These are phyloP conservation scores for Atherix ibis DNA, from an alignment of 2,888 invertebrate species.

Conservation along the genomic window DNA sequence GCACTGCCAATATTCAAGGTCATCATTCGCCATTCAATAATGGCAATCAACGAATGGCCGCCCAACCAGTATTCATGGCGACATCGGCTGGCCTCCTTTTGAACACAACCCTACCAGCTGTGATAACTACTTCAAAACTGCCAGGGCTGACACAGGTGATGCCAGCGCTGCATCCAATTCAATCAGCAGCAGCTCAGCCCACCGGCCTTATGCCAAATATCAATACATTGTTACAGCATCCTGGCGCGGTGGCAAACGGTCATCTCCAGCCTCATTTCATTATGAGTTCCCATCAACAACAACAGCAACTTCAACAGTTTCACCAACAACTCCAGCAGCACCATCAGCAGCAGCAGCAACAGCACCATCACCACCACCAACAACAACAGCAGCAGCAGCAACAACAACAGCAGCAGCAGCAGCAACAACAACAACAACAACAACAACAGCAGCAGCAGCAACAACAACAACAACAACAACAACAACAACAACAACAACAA, in stretches of 20 bases:
- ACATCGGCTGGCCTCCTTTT: slow-evolving; percentile 27
- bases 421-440: slow-evolving; percentile 5
- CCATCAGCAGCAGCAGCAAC: too few species aligned
- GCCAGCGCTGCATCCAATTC: slow-evolving; percentile 29
- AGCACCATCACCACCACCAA: too few species aligned
- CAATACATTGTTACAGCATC: slow-evolving; percentile 10
- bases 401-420: slow-evolving; percentile 5
- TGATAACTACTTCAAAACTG: slow-evolving; percentile 15
- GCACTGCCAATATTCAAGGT: slow-evolving; percentile 3
- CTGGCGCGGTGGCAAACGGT: too few species aligned
- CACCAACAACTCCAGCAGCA: slow-evolving; percentile 17
- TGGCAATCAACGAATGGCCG: slow-evolving; percentile 9
- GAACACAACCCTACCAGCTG: slow-evolving; percentile 28
- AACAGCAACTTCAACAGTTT: slow-evolving; percentile 16
- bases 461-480: too few species aligned
- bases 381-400: slow-evolving; percentile 14
- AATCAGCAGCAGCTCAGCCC: slow-evolving; percentile 11
- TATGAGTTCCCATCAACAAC: too few species aligned
- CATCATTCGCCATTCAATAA: slow-evolving; percentile 4
- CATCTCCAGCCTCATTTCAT: too few species aligned
- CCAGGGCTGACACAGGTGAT: slow-evolving; percentile 14
- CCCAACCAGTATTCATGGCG: slow-evolving; percentile 31
- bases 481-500: slow-evolving; percentile 11
- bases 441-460: slow-evolving; percentile 13
- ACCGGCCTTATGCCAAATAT: slow-evolving; percentile 10